phyloP scores from a whole-genome alignment of 2,113 vertebrate species.

The Xenotilapia longispinis region DNA sequence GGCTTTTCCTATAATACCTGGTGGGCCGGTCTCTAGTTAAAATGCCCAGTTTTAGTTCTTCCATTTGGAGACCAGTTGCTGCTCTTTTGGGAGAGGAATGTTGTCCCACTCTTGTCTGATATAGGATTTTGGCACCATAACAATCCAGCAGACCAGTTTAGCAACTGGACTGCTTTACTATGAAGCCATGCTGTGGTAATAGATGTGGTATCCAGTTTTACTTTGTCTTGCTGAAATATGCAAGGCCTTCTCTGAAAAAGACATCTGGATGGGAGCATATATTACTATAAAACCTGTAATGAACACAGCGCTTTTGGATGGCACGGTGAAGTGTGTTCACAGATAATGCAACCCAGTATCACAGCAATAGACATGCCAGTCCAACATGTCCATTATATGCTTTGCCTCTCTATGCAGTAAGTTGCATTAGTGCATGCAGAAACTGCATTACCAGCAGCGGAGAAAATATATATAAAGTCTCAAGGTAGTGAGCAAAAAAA shows the following conservation, averaged over 20 bases:
- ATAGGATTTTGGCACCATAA: not conserved
- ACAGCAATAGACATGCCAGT: not conserved
- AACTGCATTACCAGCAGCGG: not conserved
- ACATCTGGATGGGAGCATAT: not conserved
- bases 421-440: not conserved
- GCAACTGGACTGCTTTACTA: not conserved
- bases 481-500: not conserved
- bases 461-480: not conserved
- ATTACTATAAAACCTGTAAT: not conserved
- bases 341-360: not conserved
- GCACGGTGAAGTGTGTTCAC: not conserved
- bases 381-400: not conserved
- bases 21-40: too few relatives aligned
- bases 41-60: not conserved
- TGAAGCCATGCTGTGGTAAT: not conserved
- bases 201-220: not conserved
- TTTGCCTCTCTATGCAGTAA: not conserved
- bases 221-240: not conserved
- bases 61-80: not conserved
- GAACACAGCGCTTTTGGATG: not conserved
- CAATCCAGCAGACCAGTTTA: not conserved
- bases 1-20: too few relatives aligned
- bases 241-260: not conserved
- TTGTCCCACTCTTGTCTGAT: not conserved
- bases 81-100: not conserved